Conservation (phyloP, 2,797 vertebrate species). For the Triplophysa bombifrons region DNA sequence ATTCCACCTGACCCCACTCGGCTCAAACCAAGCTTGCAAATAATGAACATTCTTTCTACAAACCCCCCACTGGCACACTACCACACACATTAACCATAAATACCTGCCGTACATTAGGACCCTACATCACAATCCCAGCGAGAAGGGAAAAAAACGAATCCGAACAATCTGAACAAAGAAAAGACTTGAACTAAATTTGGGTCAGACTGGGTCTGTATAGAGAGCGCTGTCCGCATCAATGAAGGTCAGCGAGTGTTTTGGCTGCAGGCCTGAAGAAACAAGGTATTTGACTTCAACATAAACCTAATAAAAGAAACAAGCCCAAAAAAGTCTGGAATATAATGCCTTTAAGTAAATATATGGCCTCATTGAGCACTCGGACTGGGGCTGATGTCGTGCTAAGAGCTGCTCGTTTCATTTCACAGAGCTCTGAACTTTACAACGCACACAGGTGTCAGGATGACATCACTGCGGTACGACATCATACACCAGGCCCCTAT, state of each 20-base stretch:
- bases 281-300: conserved; percentile 19
- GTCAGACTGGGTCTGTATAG: not conserved
- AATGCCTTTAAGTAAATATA: conserved; percentile 29
- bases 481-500: conserved; percentile 17
- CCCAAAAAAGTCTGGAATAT: not conserved
- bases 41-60: not conserved
- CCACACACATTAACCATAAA: conserved; percentile 1
- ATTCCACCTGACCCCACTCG: not conserved
- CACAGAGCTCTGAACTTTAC: conserved; percentile 34
- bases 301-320: conserved; percentile 31
- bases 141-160: not conserved
- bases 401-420: conserved; percentile 1
- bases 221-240: not conserved
- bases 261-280: conserved; percentile 16
- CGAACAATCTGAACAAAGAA: not conserved
- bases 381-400: not conserved
- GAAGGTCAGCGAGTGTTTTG: not conserved
- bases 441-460: conserved; percentile 33
- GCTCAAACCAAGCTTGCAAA: not conserved
- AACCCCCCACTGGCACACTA: not conserved
- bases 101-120: not conserved
- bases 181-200: not conserved
- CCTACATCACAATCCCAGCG: not conserved
- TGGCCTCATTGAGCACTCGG: conserved; percentile 15
- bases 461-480: conserved; percentile 44